phyloP scores from a whole-genome alignment of 2,888 invertebrate genomes.

The Mamestra brassicae region DNA sequence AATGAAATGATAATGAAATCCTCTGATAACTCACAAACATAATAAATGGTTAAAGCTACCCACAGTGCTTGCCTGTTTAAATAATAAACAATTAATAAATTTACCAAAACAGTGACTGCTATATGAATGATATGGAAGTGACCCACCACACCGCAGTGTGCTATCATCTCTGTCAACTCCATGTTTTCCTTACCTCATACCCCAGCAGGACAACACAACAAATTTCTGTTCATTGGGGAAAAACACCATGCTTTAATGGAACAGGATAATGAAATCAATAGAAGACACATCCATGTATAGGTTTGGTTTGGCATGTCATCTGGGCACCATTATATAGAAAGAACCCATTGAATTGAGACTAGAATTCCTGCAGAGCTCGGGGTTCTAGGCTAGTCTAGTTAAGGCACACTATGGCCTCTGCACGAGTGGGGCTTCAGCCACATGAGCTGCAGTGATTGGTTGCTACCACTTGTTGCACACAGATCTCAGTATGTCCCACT shows the following conservation, averaged over 20 bases:
- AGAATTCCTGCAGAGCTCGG: neutral
- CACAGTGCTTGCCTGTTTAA: neutral
- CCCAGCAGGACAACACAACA: slow-evolving; percentile 15
- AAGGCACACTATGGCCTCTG: slow-evolving; percentile 24
- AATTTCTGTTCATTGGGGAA: slow-evolving; percentile 5
- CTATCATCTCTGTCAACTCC: slow-evolving; percentile 3
- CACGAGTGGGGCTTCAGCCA: slow-evolving; percentile 23
- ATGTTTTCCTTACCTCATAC: slow-evolving; percentile 7
- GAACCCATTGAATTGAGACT: neutral
- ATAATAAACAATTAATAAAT: neutral
- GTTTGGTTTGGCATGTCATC: neutral
- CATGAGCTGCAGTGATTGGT: neutral
- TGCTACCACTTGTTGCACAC: slow-evolving; percentile 1
- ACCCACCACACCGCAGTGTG: neutral
- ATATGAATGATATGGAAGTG: neutral
- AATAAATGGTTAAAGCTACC: neutral
- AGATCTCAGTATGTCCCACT: neutral
- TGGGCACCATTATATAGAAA: neutral
- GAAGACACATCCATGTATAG: neutral
- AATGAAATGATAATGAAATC: too few species aligned
- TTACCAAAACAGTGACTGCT: neutral
- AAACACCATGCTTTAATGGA: slow-evolving; percentile 7
- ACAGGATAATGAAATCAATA: slow-evolving; percentile 13
- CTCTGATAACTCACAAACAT: neutral
- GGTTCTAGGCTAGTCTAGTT: neutral